Evolutionary conservation across 2,888 invertebrate species (phyloP).

Genomic region (Trypoxylon attenuatum): DNA sequence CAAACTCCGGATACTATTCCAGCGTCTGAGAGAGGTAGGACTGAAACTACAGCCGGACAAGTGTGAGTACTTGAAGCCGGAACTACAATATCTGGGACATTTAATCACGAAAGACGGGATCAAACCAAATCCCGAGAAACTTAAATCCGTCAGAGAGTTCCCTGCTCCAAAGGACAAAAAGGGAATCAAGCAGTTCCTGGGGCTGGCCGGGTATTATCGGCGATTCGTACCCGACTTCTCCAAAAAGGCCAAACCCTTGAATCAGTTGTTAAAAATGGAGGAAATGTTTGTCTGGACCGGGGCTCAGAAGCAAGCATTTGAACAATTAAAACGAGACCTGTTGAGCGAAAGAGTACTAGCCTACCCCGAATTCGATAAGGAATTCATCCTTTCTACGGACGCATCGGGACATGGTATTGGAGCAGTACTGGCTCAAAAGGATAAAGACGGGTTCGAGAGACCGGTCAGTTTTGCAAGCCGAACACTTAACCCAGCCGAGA

Average conservation of each 20-base stretch:
- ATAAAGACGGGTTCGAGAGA: not conserved
- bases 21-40: not conserved
- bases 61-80: too few relatives aligned
- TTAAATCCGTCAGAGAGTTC: not conserved
- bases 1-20: not conserved
- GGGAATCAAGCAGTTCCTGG: too few relatives aligned
- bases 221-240: too few relatives aligned
- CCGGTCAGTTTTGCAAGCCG: too few relatives aligned
- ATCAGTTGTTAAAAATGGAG: not conserved
- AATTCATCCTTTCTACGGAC: not conserved
- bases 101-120: not conserved
- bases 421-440: not conserved
- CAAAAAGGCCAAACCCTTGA: not conserved
- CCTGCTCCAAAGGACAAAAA: not conserved
- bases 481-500: not conserved
- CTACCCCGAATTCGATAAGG: not conserved
- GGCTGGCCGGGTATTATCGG: too few relatives aligned
- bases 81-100: too few relatives aligned
- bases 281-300: not conserved
- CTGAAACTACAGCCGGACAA: too few relatives aligned
- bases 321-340: not conserved
- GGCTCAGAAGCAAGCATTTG: not conserved
- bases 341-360: not conserved
- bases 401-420: constrained; percentile 1
- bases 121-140: not conserved